Base-by-base conservation (phyloP, 2,113 vertebrate species). In the Stigmatopora nigra region DNA sequence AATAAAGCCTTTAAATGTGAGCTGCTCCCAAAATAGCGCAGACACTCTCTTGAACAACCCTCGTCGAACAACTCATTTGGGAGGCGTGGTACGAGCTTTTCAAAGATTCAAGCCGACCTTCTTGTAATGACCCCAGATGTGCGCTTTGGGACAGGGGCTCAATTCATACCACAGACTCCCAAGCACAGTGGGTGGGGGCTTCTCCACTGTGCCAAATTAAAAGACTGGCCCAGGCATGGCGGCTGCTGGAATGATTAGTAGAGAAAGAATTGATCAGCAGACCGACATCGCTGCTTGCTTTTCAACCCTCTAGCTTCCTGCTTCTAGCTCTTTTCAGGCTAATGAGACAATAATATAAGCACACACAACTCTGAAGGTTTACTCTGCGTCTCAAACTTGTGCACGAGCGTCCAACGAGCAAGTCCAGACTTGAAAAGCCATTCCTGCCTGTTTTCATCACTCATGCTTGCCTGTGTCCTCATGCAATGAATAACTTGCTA, bases 41-140 rank as follows among this genome's bases (percentile, higher is more conserved):
- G 78, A 79, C 78, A 70, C 73, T 61, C 84, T 82, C 61, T 82
- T 73, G 77, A 84, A 81, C 59, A 73, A 56, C 49, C 64, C 49
- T 51, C 19, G 6, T 68, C 65, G 55, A 41, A 41, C 38, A 41
- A 41, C 38, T 66, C 47, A 75, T 73, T 72, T 69, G 76, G 68
- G 73, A 67, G 61, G 64, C 61, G 76, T 25, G 60, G 80, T 72
- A 68, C 76, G 82, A 73, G 5, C 75, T 86, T 86, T 87, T 79
- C 87, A 88, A 85, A 75, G 73, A 44, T 19, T 74, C 67, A 47
- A 55, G 16, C n/a, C 25, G 4, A 12, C 52, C 48, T 67, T 75
- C 63, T 17, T 53, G 76, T 86, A 84, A 81, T 76, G 80, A 78
- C 67, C 78, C 80, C 81, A 86, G 82, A 86, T 85, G 84, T 87